Conservation (phyloP, 1,140 invertebrate species). For the Zeugodacus cucurbitae region DNA sequence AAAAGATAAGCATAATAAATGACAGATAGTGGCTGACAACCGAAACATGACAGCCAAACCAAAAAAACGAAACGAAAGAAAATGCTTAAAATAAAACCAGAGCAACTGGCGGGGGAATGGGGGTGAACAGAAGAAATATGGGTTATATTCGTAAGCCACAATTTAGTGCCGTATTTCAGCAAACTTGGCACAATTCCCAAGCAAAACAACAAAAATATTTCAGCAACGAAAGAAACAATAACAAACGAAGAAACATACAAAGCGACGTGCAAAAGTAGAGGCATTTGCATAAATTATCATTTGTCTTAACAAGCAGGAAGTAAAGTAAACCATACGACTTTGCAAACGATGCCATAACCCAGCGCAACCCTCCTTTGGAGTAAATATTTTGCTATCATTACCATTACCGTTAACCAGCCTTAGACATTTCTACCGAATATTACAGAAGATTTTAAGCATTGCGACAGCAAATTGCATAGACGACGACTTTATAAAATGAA, state of each 20-base stretch:
- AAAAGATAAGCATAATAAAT: constrained; percentile 47
- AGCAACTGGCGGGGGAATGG: neutral
- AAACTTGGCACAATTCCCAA: neutral
- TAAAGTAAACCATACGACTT: neutral
- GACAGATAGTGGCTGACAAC: neutral
- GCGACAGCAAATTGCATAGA: neutral
- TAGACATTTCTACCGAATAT: neutral
- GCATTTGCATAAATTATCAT: constrained; percentile 43
- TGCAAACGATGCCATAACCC: neutral
- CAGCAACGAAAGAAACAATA: neutral
- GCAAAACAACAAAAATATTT: neutral
- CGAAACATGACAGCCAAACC: neutral
- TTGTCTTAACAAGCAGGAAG: constrained; percentile 39
- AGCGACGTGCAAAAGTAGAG: neutral
- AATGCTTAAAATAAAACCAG: neutral
- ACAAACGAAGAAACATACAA: neutral
- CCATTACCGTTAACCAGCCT: neutral
- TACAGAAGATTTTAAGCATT: neutral
- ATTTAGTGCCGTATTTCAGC: neutral
- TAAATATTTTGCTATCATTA: constrained; percentile 17
- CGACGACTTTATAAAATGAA: neutral
- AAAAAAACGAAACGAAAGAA: neutral
- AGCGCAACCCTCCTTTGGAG: neutral
- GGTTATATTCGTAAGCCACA: neutral
- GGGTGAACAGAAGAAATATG: neutral